Evolutionary conservation across 2,113 vertebrate genomes (phyloP), one percentile per base, ranked within the genome.

Genomic region (Ophiodon elongatus): DNA sequence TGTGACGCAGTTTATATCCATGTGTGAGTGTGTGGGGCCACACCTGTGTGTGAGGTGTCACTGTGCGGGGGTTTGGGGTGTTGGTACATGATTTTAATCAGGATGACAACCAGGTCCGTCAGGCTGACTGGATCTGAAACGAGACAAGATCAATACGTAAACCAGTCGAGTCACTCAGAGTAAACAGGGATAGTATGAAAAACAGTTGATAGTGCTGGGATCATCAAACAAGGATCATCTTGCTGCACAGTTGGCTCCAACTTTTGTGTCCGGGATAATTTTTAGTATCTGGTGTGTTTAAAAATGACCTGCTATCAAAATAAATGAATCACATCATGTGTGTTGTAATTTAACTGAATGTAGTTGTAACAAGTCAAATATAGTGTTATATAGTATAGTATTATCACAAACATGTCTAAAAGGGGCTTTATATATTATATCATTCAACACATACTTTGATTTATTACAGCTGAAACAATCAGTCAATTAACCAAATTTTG

Each of bases 21-120:
- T 45, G 67, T 50, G 31, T 70, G 45, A 52, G 68, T 52, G 68
- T 15, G 45, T n/a, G 15, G 4, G 6, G 76, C 57, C 93, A 6
- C 97, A 99, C 97, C 98, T 97, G 96, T 82, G 73, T 94, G 91
- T 7, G 76, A 79, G 65, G 71, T 3, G 65, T 92, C 83, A 6
- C 69, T 31, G 54, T 35, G 78, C 67, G 90, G 78, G 43, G 94
- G 90, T 85, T 92, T 93, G 47, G 97, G 96, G 81, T 97, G 96
- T 65, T 92, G 96, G 94, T 96, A 97, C 94, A 98, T 95, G 88
- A 98, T 96, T 41, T 91, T 93, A 45, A 86, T 96, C 90, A 99
- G 96, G 67, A 97, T 93, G 85, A 98, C 95, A 41, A 99, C 82
- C 64, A 99, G 82, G 87, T 98, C 95, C 0, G 94, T 96, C 84